These are phyloP conservation scores for Pseudococcus jackbeardsleyi DNA, from an alignment of 2,888 invertebrate genomes.

Conservation along the genomic window DNA sequence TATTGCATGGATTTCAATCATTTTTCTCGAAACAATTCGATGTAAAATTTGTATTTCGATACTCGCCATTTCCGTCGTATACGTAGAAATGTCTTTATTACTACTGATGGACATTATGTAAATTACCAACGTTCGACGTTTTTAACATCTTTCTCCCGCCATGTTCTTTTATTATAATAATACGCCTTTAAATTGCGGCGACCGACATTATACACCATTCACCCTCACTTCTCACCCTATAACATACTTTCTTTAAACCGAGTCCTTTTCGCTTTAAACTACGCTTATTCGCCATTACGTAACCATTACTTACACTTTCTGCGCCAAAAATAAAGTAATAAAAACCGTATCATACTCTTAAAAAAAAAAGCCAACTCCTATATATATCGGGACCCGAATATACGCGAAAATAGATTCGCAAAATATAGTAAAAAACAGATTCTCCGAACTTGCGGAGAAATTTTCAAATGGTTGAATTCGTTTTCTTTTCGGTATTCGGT, in stretches of 20 bases:
- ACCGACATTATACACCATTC: slow-evolving; percentile 57
- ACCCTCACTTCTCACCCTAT: slow-evolving; percentile 43
- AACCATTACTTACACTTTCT: slow-evolving; percentile 61
- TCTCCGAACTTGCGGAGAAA: background rate
- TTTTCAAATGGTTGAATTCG: slow-evolving; percentile 15
- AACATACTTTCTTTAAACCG: slow-evolving; percentile 48
- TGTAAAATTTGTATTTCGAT: slow-evolving; percentile 58
- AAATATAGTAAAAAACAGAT: slow-evolving; percentile 51
- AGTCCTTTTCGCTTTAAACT: slow-evolving; percentile 51
- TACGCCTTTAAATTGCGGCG: slow-evolving; percentile 57
- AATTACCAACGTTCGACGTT: slow-evolving; percentile 60
- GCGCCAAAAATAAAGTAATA: slow-evolving; percentile 61
- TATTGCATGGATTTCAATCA: slow-evolving; percentile 61
- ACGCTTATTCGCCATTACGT: slow-evolving; percentile 55
- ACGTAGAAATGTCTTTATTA: slow-evolving; percentile 60
- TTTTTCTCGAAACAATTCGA: slow-evolving; percentile 2
- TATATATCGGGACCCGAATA: slow-evolving; percentile 2
- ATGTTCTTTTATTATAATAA: slow-evolving; percentile 57
- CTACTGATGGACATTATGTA: slow-evolving; percentile 59
- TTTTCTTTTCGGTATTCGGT: background rate
- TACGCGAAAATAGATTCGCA: slow-evolving; percentile 35
- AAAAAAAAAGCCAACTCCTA: slow-evolving; percentile 41
- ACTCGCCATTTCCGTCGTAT: slow-evolving; percentile 57
- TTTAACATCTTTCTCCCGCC: slow-evolving; percentile 51
- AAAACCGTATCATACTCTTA: slow-evolving; percentile 43